Percentiles rank a stretch among this genome's conserved stretches.
Evolutionary conservation across 2,113 vertebrate species (phyloP).

Genomic region (Microcebus griseorufus): DNA sequence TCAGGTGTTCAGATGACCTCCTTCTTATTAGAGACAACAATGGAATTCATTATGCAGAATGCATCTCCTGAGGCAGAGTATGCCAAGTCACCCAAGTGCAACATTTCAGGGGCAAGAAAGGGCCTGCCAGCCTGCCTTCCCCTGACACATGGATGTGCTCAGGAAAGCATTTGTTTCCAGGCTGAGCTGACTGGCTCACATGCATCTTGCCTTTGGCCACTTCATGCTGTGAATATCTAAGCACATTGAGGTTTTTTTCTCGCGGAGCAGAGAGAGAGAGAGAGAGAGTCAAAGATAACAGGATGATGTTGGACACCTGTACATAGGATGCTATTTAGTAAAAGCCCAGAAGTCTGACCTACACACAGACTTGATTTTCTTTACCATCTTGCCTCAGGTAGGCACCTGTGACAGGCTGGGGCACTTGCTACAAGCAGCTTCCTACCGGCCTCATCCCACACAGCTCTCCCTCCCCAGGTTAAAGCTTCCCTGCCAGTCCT

Average conservation of each 20-base stretch:
- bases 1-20: not conserved
- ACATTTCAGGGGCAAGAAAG: not conserved
- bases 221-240: not conserved
- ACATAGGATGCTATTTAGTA: not conserved
- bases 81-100: not conserved
- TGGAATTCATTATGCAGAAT: not conserved
- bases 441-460: not conserved
- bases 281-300: not conserved
- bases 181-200: not conserved
- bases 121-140: not conserved
- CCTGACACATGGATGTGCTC: not conserved
- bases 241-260: not conserved
- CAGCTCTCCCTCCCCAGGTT: not conserved
- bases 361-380: not conserved
- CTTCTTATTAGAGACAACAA: not conserved
- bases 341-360: not conserved
- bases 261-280: not conserved
- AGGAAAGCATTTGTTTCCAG: not conserved
- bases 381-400: not conserved
- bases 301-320: not conserved
- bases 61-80: not conserved
- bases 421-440: not conserved
- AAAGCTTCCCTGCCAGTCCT: not conserved
- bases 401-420: not conserved
- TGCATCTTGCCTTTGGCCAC: not conserved